phyloP scores from a whole-genome alignment of 2,888 invertebrate genomes.

The Phyto melanocephala region DNA sequence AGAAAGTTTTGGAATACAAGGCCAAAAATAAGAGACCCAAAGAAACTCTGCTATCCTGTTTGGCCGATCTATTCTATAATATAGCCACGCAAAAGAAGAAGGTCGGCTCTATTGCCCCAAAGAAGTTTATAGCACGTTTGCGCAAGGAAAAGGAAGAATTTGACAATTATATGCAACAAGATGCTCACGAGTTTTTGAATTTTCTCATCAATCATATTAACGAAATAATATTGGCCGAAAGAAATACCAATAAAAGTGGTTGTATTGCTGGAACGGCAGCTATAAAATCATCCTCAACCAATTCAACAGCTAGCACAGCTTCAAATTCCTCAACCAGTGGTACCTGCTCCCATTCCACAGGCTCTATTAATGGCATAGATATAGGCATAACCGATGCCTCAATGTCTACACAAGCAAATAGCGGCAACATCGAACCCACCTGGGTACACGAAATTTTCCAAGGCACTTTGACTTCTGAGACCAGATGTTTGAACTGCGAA shows the following conservation, averaged over 20 bases:
- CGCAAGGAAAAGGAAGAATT: constrained; percentile 99
- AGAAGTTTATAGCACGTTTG: constrained; percentile 98
- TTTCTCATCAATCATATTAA: constrained; percentile 99
- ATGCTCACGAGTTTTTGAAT: constrained; percentile 99
- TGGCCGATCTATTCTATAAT: constrained; percentile 99
- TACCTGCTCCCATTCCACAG: constrained; percentile 73
- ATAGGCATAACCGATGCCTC: constrained; percentile 66
- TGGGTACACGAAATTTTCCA: constrained; percentile 99
- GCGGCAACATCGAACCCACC: constrained; percentile 86
- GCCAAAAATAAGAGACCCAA: constrained; percentile 96
- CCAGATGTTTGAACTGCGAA: constrained; percentile 99
- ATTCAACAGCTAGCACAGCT: constrained; percentile 72
- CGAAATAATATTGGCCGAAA: constrained; percentile 94
- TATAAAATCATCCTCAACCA: constrained; percentile 71
- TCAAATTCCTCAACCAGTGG: constrained; percentile 73
- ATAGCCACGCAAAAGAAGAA: constrained; percentile 99
- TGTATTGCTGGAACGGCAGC: constrained; percentile 65
- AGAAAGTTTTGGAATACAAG: constrained; percentile 98
- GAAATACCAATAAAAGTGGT: constrained; percentile 72
- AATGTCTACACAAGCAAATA: constrained; percentile 69
- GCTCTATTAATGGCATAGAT: constrained; percentile 72
- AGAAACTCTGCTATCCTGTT: constrained; percentile 97
- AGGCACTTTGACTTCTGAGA: constrained; percentile 99
- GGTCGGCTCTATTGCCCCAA: constrained; percentile 99
- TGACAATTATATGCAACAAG: constrained; percentile 99